These are phyloP conservation scores for Megamerina dolium DNA, from an alignment of 2,888 invertebrate species.

Conservation along the genomic window DNA sequence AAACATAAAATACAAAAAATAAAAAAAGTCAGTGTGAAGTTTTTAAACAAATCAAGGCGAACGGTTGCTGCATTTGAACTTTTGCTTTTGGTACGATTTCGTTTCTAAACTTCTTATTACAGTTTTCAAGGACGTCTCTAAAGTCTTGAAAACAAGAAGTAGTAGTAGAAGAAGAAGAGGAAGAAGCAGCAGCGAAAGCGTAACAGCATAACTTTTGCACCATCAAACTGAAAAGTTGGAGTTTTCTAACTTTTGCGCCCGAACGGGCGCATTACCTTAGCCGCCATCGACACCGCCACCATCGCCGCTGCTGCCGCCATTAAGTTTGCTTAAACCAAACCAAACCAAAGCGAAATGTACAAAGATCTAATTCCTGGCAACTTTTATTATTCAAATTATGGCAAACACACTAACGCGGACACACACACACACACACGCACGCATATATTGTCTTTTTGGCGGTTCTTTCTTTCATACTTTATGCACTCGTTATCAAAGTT, in stretches of 20 bases:
- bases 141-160: conserved; percentile 30
- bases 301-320: conserved; percentile 15
- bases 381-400: conserved; percentile 28
- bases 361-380: conserved; percentile 22
- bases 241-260: conserved; percentile 29
- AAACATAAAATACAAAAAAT: no score
- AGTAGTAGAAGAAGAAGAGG: conserved; percentile 16
- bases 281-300: conserved; percentile 21
- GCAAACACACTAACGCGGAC: conserved; percentile 19
- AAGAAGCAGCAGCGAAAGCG: conserved; percentile 9
- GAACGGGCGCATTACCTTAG: conserved; percentile 23
- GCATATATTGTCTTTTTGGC: conserved; percentile 9
- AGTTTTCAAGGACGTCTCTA: conserved; percentile 46
- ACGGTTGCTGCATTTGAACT: conserved; percentile 1
- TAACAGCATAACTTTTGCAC: conserved; percentile 23
- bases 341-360: no score
- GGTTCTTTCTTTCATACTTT: neutral
- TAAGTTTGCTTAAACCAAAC: conserved; percentile 23
- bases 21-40: neutral
- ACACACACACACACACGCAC: neutral
- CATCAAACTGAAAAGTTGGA: conserved; percentile 32
- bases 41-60: conserved; percentile 3
- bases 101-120: conserved; percentile 26
- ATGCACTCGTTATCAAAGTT: conserved; percentile 24
- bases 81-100: no score